A percentile compares a stretch with the other conserved stretches of the same genome.
These are phyloP conservation scores for Syritta pipiens DNA, from an alignment of 2,888 invertebrate genomes.

Conservation along the genomic window DNA sequence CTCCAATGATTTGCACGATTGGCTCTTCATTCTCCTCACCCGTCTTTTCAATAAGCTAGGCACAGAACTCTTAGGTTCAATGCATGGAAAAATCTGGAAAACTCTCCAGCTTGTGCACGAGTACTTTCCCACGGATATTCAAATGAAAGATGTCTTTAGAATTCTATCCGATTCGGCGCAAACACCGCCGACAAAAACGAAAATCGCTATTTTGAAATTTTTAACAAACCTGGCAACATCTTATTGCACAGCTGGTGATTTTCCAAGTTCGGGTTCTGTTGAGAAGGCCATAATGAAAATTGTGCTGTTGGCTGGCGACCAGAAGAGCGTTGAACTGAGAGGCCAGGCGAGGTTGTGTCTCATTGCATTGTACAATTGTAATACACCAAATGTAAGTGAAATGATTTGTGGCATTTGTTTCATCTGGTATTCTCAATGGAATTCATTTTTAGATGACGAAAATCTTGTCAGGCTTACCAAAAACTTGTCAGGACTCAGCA, in stretches of 20 bases:
- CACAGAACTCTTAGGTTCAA: conserved; percentile 93
- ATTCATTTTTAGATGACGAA: conserved; percentile 90
- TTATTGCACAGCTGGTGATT: conserved; percentile 81
- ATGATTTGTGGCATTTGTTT: background rate
- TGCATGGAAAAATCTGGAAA: conserved; percentile 93
- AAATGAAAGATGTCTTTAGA: conserved; percentile 84
- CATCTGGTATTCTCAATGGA: background rate
- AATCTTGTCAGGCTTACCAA: conserved; percentile 86
- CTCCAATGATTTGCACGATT: conserved; percentile 92
- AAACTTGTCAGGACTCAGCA: conserved; percentile 87
- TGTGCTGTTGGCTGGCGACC: conserved; percentile 85
- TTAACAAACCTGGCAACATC: conserved; percentile 85
- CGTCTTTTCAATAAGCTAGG: conserved; percentile 93
- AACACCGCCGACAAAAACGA: conserved; percentile 91
- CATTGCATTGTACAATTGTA: conserved; percentile 93
- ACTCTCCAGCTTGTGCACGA: conserved; percentile 88
- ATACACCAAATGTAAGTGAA: conserved; percentile 84
- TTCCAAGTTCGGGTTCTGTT: conserved; percentile 79
- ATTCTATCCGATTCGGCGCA: conserved; percentile 96
- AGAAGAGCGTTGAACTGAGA: conserved; percentile 85
- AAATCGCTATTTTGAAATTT: conserved; percentile 87
- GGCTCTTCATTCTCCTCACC: conserved; percentile 95
- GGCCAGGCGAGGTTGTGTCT: conserved; percentile 86
- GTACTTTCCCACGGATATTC: conserved; percentile 84
- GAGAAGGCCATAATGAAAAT: conserved; percentile 87